These are phyloP conservation scores for Cheiracanthium punctorium DNA, from an alignment of 2,888 invertebrate species.

Conservation along the genomic window DNA sequence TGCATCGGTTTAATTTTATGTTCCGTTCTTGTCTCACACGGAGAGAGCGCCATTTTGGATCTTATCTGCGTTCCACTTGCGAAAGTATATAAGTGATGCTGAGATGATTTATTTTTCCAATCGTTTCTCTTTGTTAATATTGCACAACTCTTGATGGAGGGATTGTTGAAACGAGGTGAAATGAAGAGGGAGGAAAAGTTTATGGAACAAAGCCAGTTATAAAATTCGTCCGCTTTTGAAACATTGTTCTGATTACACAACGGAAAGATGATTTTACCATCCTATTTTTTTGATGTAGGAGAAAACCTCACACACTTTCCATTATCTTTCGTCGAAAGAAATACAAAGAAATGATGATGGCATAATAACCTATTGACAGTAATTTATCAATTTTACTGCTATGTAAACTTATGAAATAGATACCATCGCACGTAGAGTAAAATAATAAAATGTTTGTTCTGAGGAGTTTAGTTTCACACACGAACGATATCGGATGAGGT, in stretches of 20 bases:
- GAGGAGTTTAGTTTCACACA: too few species aligned
- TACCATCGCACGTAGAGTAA: too few species aligned
- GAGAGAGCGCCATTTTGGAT: background rate
- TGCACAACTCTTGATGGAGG: background rate
- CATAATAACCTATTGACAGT: too few species aligned
- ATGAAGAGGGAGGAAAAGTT: background rate
- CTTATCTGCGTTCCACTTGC: background rate
- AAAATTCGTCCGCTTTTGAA: background rate
- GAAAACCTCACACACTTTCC: too few species aligned
- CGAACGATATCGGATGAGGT: too few species aligned
- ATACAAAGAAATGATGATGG: too few species aligned
- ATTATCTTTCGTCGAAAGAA: too few species aligned
- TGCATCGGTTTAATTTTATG: conserved; percentile 18
- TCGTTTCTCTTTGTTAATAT: background rate
- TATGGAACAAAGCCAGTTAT: background rate
- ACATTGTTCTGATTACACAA: background rate
- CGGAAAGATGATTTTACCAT: background rate
- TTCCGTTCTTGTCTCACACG: background rate
- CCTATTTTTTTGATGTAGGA: too few species aligned
- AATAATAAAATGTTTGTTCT: too few species aligned
- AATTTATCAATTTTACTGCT: too few species aligned
- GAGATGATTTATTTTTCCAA: background rate
- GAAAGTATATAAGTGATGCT: background rate
- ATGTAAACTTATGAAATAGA: too few species aligned
- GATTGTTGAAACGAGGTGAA: background rate